phyloP scores from a whole-genome alignment of 2,113 vertebrate species.

The Riparia riparia region DNA sequence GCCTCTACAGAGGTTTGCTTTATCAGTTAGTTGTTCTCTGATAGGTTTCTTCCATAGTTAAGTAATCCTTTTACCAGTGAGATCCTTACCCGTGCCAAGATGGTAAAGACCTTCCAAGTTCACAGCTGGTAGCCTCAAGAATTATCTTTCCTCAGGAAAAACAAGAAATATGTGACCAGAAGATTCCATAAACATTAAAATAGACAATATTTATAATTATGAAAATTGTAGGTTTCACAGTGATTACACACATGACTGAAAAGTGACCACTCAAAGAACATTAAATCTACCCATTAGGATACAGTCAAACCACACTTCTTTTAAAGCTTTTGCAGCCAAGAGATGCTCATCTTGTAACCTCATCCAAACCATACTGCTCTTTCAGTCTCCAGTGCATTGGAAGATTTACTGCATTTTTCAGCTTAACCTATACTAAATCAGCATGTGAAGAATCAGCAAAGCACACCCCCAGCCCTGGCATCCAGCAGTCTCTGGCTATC shows the following conservation, averaged over 20 bases:
- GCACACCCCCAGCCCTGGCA: background rate
- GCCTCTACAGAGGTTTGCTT: background rate
- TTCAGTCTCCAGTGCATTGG: background rate
- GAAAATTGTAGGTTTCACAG: constrained; percentile 37
- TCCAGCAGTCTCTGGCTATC: background rate
- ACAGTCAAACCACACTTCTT: background rate
- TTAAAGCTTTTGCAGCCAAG: background rate
- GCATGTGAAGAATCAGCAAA: background rate
- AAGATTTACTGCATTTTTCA: background rate
- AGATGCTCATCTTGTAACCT: background rate
- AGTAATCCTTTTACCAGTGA: background rate
- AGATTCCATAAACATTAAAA: constrained; percentile 35
- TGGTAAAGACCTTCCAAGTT: background rate
- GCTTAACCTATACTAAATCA: background rate
- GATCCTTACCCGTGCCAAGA: background rate
- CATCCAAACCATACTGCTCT: background rate
- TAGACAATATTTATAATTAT: constrained; percentile 31
- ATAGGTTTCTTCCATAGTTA: background rate
- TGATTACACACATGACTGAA: constrained; percentile 43
- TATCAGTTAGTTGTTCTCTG: background rate
- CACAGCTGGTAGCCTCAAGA: background rate
- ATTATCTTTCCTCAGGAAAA: background rate
- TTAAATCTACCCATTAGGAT: background rate
- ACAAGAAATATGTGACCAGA: background rate
- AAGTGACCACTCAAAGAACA: constrained; percentile 19